Conservation (phyloP, 2,888 invertebrate species). For the Teleogryllus oceanicus region DNA sequence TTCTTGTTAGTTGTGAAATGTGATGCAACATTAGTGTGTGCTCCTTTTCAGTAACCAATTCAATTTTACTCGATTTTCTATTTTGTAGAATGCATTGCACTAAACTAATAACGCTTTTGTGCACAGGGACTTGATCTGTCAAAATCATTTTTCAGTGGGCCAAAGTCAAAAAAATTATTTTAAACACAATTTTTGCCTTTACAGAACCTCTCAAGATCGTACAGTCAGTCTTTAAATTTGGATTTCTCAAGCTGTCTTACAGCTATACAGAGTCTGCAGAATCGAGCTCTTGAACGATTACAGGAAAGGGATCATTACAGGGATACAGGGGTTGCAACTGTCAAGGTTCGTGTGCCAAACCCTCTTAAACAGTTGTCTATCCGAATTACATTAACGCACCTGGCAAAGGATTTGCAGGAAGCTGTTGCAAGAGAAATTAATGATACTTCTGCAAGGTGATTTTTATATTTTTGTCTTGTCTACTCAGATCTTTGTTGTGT, state of each 20-base stretch:
- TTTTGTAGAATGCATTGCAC: background rate
- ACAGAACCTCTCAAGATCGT: constrained; percentile 62
- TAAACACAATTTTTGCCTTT: constrained; percentile 33
- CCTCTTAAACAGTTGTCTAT: constrained; percentile 55
- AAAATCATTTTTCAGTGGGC: background rate
- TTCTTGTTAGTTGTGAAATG: no score
- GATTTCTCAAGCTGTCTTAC: constrained; percentile 52
- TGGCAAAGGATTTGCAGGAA: constrained; percentile 56
- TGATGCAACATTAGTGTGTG: background rate
- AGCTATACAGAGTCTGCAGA: constrained; percentile 61
- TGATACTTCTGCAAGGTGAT: constrained; percentile 48
- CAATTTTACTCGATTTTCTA: background rate
- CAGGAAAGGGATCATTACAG: constrained; percentile 65
- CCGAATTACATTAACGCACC: constrained; percentile 54
- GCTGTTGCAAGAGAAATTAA: constrained; percentile 53
- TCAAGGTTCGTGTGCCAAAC: constrained; percentile 62
- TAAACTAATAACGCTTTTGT: background rate
- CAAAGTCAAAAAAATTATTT: no score
- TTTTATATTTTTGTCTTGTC: constrained; percentile 10
- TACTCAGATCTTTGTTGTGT: background rate
- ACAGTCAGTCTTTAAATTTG: constrained; percentile 55
- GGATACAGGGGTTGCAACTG: constrained; percentile 67
- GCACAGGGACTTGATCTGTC: no score
- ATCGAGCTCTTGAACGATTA: constrained; percentile 67
- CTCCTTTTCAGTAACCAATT: constrained; percentile 21